These are phyloP conservation scores for Oreochromis tanganicae DNA, from an alignment of 2,113 vertebrate genomes.

Conservation along the genomic window DNA sequence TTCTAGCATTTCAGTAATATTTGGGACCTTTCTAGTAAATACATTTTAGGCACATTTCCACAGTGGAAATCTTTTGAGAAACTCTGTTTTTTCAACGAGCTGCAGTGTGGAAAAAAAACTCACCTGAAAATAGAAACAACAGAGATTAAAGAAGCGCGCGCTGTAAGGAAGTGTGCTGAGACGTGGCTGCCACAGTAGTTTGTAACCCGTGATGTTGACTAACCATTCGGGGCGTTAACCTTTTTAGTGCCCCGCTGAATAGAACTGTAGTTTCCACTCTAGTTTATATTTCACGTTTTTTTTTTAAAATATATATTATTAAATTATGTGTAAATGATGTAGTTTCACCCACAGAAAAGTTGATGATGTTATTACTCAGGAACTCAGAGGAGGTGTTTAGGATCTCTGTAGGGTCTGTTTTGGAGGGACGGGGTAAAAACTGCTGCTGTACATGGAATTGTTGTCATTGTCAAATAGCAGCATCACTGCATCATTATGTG, in stretches of 20 bases:
- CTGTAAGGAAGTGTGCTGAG: background rate
- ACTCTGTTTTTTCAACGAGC: background rate
- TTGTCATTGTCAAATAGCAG: background rate
- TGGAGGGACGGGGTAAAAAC: background rate
- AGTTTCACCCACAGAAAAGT: background rate
- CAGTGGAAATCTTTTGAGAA: background rate
- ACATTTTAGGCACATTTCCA: background rate
- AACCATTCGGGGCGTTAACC: fast-evolving
- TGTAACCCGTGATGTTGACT: background rate
- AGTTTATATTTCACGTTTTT: background rate
- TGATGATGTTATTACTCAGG: background rate
- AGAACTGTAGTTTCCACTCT: background rate
- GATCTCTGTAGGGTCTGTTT: background rate
- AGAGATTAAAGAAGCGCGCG: background rate
- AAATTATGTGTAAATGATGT: background rate
- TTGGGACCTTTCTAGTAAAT: background rate
- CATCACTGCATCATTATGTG: background rate
- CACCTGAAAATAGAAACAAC: background rate
- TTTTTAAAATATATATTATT: background rate
- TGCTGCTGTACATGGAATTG: background rate
- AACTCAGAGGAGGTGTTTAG: background rate
- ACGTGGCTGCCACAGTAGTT: background rate
- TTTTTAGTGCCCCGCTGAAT: background rate
- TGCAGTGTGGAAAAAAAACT: background rate
- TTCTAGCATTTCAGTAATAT: background rate